A percentile compares a stretch with the other conserved stretches of the same genome.
phyloP scores from a whole-genome alignment of 2,888 invertebrate species.

The Lomographa bimaculata region DNA sequence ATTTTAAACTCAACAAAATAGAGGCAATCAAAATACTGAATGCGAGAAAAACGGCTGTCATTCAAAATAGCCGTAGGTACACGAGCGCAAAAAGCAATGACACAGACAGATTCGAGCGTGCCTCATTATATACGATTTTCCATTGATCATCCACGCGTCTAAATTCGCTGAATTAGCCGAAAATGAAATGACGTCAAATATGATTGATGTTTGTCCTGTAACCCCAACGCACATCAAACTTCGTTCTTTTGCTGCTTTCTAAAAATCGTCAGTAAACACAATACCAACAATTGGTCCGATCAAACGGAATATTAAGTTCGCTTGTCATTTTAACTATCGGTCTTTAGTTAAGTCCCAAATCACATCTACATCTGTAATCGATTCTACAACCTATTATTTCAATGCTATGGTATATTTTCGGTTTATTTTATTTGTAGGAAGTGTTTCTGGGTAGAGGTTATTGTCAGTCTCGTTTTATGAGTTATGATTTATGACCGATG shows the following conservation, averaged over 20 bases:
- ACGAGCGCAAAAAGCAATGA: conserved; percentile 48
- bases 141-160: conserved; percentile 69
- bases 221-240: conserved; percentile 55
- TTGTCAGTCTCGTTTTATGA: conserved; percentile 81
- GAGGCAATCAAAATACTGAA: conserved; percentile 43
- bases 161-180: conserved; percentile 61
- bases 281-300: conserved; percentile 82
- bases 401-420: conserved; percentile 38
- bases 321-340: conserved; percentile 80
- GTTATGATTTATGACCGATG: conserved; percentile 83
- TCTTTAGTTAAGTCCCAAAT: conserved; percentile 53
- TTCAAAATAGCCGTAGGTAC: conserved; percentile 34
- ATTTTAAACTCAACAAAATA: conserved; percentile 36
- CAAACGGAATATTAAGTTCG: conserved; percentile 82
- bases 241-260: conserved; percentile 66
- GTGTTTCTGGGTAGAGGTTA: conserved; percentile 69
- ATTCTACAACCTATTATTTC: conserved; percentile 34
- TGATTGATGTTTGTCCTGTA: conserved; percentile 77
- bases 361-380: conserved; percentile 18
- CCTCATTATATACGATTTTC: conserved; percentile 57
- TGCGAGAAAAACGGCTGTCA: conserved; percentile 35
- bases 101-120: conserved; percentile 37
- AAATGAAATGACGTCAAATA: conserved; percentile 56
- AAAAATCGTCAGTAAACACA: conserved; percentile 75
- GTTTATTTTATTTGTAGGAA: conserved; percentile 54